These are phyloP conservation scores for Ips typographus DNA, from an alignment of 1,140 invertebrate species.

Conservation along the genomic window DNA sequence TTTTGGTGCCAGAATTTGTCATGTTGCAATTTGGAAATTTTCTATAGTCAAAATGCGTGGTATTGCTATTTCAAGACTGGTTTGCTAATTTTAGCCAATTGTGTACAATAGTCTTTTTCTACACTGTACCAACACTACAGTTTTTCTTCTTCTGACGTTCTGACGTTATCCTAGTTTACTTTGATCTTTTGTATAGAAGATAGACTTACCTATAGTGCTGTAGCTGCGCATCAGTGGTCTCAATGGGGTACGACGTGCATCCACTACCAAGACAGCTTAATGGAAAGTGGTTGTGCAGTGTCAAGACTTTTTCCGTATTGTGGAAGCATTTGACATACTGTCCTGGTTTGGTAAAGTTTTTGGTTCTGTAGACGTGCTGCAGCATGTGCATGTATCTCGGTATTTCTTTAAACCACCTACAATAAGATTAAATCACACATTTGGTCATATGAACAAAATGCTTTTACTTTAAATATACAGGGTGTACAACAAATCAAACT, in stretches of 20 bases:
- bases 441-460: background rate
- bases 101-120: too few species aligned
- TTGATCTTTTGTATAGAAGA: too few species aligned
- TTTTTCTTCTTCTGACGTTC: background rate
- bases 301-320: constrained; percentile 84
- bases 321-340: constrained; percentile 95
- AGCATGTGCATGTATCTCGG: constrained; percentile 92
- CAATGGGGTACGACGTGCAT: constrained; percentile 84
- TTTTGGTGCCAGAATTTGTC: too few species aligned
- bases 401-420: constrained; percentile 35
- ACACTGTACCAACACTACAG: too few species aligned
- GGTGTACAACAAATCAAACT: too few species aligned
- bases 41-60: too few species aligned
- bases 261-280: constrained; percentile 81
- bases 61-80: too few species aligned
- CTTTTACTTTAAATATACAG: background rate
- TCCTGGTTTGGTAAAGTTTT: constrained; percentile 90
- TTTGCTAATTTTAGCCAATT: too few species aligned
- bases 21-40: too few species aligned
- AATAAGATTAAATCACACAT: constrained; percentile 1
- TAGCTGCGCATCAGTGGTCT: constrained; percentile 80
- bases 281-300: constrained; percentile 92
- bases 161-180: too few species aligned
- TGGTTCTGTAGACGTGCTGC: constrained; percentile 87
- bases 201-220: constrained; percentile 74